Evolutionary conservation across 2,888 invertebrate genomes (phyloP).

Genomic region (Mesorhabditis spiculigera): DNA sequence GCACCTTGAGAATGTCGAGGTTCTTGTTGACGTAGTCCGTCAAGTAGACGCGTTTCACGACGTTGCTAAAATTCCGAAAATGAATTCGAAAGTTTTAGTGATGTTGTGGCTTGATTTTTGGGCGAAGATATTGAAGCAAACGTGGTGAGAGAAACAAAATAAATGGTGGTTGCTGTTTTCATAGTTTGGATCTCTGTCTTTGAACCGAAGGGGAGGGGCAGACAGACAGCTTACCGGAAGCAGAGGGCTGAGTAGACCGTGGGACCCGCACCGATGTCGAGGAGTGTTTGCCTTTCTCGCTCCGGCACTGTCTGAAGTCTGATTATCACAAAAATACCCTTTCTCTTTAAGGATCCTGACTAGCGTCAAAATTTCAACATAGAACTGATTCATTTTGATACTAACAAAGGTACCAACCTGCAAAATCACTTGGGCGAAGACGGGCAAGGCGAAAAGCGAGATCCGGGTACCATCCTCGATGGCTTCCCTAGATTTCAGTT

Average conservation of each 20-base stretch:
- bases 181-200: too few species aligned
- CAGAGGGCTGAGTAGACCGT: slow-evolving; percentile 52
- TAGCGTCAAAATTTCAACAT: not conserved
- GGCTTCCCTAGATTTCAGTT: slow-evolving; percentile 31
- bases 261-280: slow-evolving; percentile 46
- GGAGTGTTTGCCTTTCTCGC: slow-evolving; percentile 33
- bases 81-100: not conserved
- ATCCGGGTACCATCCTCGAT: slow-evolving; percentile 49
- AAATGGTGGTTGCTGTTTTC: too few species aligned
- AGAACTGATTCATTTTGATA: not conserved
- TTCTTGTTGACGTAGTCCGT: slow-evolving; percentile 46
- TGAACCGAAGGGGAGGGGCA: too few species aligned
- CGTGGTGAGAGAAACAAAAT: too few species aligned
- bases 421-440: slow-evolving; percentile 45
- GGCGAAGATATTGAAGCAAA: not conserved
- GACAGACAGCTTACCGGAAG: slow-evolving; percentile 30
- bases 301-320: slow-evolving; percentile 26
- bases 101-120: not conserved
- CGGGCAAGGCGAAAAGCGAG: slow-evolving; percentile 51
- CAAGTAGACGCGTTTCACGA: slow-evolving; percentile 40
- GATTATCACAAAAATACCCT: not conserved
- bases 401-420: slow-evolving; percentile 11
- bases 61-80: slow-evolving; percentile 16
- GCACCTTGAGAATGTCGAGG: slow-evolving; percentile 35
- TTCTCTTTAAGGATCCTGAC: not conserved